Evolutionary conservation across 2,797 vertebrate species (phyloP).

Genomic region (Sparus aurata): DNA sequence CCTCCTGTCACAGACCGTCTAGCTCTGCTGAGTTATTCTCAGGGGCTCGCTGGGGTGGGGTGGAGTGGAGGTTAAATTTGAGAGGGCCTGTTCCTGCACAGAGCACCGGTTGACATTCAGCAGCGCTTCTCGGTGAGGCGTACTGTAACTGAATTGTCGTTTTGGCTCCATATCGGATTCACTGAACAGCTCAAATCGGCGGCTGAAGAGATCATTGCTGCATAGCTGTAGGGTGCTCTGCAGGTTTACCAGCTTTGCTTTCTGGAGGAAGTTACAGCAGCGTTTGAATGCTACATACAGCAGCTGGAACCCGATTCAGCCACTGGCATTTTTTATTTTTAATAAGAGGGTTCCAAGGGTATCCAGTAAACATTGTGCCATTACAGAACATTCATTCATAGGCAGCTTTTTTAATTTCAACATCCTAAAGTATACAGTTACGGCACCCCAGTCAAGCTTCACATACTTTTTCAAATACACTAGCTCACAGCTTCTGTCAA

Average conservation of each 20-base stretch:
- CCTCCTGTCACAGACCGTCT: slow-evolving; percentile 50
- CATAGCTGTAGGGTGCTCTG: neutral
- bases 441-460: slow-evolving; percentile 4
- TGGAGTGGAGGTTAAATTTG: slow-evolving; percentile 58
- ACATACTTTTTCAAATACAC: neutral
- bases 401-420: slow-evolving; percentile 12
- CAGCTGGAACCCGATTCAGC: neutral
- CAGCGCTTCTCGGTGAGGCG: slow-evolving; percentile 31
- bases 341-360: slow-evolving; percentile 7
- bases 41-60: slow-evolving; percentile 58
- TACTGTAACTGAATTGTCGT: slow-evolving; percentile 56
- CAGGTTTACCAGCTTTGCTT: neutral
- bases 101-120: slow-evolving; percentile 66
- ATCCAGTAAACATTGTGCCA: slow-evolving; percentile 20
- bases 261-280: neutral
- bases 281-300: neutral
- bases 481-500: neutral
- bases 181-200: slow-evolving; percentile 14
- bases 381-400: slow-evolving; percentile 58
- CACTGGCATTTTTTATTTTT: neutral
- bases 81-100: slow-evolving; percentile 65
- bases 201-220: slow-evolving; percentile 6
- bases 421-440: slow-evolving; percentile 11
- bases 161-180: slow-evolving; percentile 41
- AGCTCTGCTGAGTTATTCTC: slow-evolving; percentile 73